Percentiles rank a stretch among this genome's conserved stretches.
Conservation (phyloP, 2,797 vertebrate genomes). For the Pseudomugil gertrudae region DNA sequence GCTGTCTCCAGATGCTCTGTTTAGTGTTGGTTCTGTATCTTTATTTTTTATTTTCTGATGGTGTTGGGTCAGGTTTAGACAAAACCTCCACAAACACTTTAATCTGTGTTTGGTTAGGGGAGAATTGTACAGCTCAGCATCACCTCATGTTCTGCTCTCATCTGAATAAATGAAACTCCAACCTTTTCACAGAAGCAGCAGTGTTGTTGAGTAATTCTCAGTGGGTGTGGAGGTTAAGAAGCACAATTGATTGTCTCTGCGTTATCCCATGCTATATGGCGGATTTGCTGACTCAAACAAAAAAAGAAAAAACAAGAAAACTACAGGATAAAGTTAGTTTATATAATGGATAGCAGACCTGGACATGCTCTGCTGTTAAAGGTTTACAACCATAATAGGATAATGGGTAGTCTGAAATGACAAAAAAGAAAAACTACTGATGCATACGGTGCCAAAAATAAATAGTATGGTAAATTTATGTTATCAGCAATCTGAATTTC, state of each 20-base stretch:
- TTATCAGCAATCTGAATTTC: too few relatives aligned
- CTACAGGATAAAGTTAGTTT: too few relatives aligned
- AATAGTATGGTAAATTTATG: too few relatives aligned
- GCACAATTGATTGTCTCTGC: not conserved
- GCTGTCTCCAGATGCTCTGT: not conserved
- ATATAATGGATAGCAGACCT: not conserved
- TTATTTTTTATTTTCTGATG: not conserved
- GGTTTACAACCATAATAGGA: constrained; percentile 2
- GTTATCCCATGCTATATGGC: not conserved
- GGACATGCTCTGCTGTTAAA: not conserved
- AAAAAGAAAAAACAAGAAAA: too few relatives aligned
- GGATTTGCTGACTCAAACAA: not conserved
- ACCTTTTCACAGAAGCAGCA: not conserved
- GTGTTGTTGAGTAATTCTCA: too few relatives aligned
- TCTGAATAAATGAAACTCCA: not conserved
- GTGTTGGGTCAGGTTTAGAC: not conserved
- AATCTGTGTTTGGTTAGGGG: not conserved
- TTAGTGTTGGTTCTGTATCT: not conserved
- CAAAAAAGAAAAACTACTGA: too few relatives aligned
- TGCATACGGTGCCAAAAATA: too few relatives aligned
- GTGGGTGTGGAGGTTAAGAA: too few relatives aligned
- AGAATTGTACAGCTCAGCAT: not conserved
- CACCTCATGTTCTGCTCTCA: not conserved
- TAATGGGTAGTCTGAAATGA: not conserved
- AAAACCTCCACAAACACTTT: not conserved